Base-by-base conservation (phyloP, 2,888 invertebrate species). In the Cerceris rybyensis region DNA sequence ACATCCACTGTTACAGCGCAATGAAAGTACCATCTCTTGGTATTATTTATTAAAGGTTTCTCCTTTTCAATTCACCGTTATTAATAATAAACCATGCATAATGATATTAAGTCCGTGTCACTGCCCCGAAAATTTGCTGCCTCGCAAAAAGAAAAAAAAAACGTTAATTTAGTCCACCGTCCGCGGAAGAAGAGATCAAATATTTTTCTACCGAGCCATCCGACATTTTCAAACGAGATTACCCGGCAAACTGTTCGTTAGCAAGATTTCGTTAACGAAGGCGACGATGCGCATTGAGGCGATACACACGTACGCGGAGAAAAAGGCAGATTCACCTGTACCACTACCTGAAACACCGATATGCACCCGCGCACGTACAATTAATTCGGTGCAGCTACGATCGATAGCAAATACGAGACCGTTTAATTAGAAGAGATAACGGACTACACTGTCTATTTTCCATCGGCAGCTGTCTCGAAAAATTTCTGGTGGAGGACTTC, bases 401-500 rank as follows among this genome's bases (percentile, higher is more conserved):
- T 85, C 86, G 86, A 85, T 85, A 82, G 64, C 60, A 54, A 69
- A 71, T 78, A 78, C 69, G 70, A 83, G 82, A 82, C 76, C 78
- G 84, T 83, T 86, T 86, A 86, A 84, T 84, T 86, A 82, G 80
- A 41, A 80, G 84, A 75, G 82, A 85, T 82, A 86, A 86, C 84
- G 72, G 71, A 57, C 61, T 68, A 68, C 70, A 43, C 63, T 52
- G 49, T 46, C 67, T 17, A 41, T 43, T 50, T 66, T n/a, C 9
- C 46, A n/a, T 14, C 9, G 8, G 17, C 13, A 54, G 42, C 49
- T 9, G n/a, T 16, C 63, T 14, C 54, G 68, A 75, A 28, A 4
- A 28, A 4, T 75, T 58, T 75, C 52, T 49, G 39, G 28, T 16
- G 39, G 13, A 28, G 28, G 28, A 46, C 57, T 41, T 42, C 61